A percentile compares a stretch with the other conserved stretches of the same genome.
Conservation (phyloP, 1,140 invertebrate species). For the Mercenaria mercenaria region DNA sequence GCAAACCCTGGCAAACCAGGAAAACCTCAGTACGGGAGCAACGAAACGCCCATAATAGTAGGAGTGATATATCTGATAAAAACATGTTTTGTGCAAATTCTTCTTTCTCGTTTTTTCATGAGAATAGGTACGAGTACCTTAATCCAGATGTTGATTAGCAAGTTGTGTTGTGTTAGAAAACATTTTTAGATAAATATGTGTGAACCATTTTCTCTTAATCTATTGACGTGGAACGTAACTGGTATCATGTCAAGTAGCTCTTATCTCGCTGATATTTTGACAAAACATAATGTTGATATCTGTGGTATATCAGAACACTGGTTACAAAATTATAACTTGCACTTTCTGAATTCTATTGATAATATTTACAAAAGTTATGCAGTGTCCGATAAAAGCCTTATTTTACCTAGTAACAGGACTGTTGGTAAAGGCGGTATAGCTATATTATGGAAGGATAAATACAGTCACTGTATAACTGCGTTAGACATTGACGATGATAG, state of each 20-base stretch:
- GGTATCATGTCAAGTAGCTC: conserved; percentile 20
- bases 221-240: conserved; percentile 4
- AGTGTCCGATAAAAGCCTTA: neutral
- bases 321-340: neutral
- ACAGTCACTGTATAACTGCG: neutral
- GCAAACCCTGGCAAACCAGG: neutral
- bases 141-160: too few species aligned
- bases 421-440: conserved; percentile 21
- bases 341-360: neutral
- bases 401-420: neutral
- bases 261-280: neutral
- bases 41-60: too few species aligned
- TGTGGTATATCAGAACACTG: conserved; percentile 34
- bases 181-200: too few species aligned
- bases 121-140: too few species aligned
- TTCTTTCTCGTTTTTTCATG: too few species aligned
- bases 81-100: too few species aligned
- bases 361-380: neutral
- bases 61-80: too few species aligned
- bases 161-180: too few species aligned
- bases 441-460: neutral
- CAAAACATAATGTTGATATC: neutral
- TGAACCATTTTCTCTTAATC: too few species aligned
- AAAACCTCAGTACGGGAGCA: too few species aligned
- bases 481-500: conserved; percentile 16